Conservation (phyloP, 2,113 vertebrate genomes). For the Tragelaphus buxtoni region DNA sequence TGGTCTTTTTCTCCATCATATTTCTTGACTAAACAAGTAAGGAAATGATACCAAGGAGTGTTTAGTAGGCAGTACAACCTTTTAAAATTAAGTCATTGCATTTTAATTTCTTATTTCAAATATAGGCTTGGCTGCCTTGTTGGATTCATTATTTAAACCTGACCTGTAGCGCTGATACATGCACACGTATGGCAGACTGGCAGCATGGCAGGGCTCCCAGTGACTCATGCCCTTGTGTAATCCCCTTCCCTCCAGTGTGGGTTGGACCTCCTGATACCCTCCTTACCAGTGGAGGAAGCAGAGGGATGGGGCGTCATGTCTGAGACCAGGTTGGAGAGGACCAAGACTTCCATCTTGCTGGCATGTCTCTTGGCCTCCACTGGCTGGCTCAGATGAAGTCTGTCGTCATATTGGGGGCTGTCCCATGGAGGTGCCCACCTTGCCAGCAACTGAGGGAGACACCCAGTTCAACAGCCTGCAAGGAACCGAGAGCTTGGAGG, state of each 20-base stretch:
- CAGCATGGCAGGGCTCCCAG: rapidly evolving
- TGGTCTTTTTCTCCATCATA: rapidly evolving
- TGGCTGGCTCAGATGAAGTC: not conserved
- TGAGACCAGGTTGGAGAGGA: too few relatives aligned
- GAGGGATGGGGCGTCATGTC: rapidly evolving
- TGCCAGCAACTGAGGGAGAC: not conserved
- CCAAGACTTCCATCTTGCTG: rapidly evolving
- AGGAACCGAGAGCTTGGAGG: not conserved
- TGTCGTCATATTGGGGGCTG: rapidly evolving
- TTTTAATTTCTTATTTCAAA: not conserved
- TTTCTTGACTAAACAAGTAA: not conserved
- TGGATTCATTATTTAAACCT: not conserved
- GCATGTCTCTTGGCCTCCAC: not conserved
- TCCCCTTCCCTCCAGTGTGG: rapidly evolving
- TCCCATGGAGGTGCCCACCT: rapidly evolving
- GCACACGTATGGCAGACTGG: rapidly evolving
- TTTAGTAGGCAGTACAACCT: too few relatives aligned
- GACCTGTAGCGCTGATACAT: not conserved
- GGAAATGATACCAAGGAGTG: rapidly evolving
- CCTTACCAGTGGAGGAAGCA: rapidly evolving
- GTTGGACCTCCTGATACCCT: not conserved
- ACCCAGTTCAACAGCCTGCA: not conserved
- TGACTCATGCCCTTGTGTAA: not conserved
- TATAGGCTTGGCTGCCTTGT: rapidly evolving
- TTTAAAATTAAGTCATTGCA: not conserved